phyloP scores from a whole-genome alignment of 2,888 invertebrate species.

The Schrankia costaestrigalis region DNA sequence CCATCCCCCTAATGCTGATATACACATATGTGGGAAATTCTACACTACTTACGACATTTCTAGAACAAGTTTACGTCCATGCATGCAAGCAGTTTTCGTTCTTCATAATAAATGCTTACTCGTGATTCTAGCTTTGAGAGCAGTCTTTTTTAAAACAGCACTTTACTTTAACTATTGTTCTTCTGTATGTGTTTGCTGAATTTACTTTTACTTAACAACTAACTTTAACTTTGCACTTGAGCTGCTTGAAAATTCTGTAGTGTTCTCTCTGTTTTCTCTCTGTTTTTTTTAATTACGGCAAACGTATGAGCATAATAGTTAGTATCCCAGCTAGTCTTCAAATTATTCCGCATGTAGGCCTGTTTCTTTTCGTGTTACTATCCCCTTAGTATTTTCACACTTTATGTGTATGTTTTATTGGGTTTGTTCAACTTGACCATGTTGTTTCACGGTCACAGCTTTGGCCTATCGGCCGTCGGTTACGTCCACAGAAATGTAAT shows the following conservation, averaged over 20 bases:
- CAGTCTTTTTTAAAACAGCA: not conserved
- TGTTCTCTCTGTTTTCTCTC: slow-evolving; percentile 1
- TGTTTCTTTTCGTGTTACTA: too few relatives aligned
- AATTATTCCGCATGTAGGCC: too few relatives aligned
- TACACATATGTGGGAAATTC: not conserved
- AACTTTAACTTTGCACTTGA: not conserved
- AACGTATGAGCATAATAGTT: too few relatives aligned
- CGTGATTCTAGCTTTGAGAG: slow-evolving; percentile 1
- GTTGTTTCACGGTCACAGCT: too few relatives aligned
- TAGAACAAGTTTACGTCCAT: not conserved
- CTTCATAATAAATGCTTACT: slow-evolving; percentile 1
- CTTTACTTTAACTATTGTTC: not conserved
- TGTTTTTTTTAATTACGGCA: too few relatives aligned
- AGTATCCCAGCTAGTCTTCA: too few relatives aligned
- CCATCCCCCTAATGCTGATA: not conserved
- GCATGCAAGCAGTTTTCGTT: not conserved
- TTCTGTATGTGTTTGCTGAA: not conserved
- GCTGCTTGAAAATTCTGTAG: not conserved
- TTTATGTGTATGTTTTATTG: too few relatives aligned
- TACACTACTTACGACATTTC: not conserved
- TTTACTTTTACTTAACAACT: too few relatives aligned
- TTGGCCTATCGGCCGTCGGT: too few relatives aligned
- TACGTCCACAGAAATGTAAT: too few relatives aligned
- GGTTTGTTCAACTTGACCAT: too few relatives aligned
- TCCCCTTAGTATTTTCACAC: too few relatives aligned